Base-by-base conservation (phyloP, 2,888 invertebrate species). In the Macrosoma leucophasiata region DNA sequence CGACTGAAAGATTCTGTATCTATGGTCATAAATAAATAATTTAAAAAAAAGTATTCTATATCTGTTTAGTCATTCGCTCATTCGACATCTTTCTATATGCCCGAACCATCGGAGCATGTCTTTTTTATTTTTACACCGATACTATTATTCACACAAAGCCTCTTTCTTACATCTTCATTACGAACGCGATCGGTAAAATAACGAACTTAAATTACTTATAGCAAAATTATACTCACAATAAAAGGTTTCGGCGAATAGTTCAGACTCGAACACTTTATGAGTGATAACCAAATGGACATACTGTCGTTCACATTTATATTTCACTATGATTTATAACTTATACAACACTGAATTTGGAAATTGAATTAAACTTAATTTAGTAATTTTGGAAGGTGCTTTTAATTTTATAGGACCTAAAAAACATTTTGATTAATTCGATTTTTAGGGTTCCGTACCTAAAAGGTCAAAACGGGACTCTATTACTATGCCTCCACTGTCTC, bases 261-360 rank as follows among this genome's bases (percentile, higher is more conserved):
- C 31, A 76, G 73, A 33, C 74, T 71, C 17, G 78, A 75, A 48
- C 72, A 75, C 47, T 87, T 87, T 48, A 87, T 77, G 18, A 88
- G 75, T 14, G 87, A 86, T 44, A 88, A 70, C 88, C 88, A 88
- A 58, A 88, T 78, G 46, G 88, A 87, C 88, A 88, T 88, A 64
- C 48, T 70, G 47, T 42, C 27, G 29, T 14, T 25, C 13, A 29
- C 39, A 48, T 50, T 43, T 43, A 49, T 43, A 22, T 33, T 13
- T 25, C 18, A 19, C 17, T 13, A 20, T 5, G 4, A 23, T 26
- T 26, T 10, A 19, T 17, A 11, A 15, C 15, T 11, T 25, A 1
- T 2, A 17, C n/a, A n/a, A 29, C 7, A 13, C 9, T 2, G 10
- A 2, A 5, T 10, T 6, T 17, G 1, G 6, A 12, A 17, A 19